phyloP scores from a whole-genome alignment of 1,140 invertebrate species.

The Heliconius nattereri region DNA sequence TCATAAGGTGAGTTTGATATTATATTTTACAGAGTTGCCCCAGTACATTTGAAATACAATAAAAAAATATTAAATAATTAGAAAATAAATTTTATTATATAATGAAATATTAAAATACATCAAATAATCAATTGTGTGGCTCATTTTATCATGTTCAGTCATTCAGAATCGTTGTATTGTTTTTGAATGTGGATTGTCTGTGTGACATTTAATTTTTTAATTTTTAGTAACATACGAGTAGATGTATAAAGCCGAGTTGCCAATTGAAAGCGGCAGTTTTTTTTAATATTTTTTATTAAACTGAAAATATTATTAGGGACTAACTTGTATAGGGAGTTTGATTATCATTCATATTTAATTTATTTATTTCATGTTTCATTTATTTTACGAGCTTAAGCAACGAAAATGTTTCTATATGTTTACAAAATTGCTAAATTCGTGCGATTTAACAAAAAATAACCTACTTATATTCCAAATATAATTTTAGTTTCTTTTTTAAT shows the following conservation, averaged over 20 bases:
- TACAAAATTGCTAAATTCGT: background rate
- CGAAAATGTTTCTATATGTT: background rate
- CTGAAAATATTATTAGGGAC: background rate
- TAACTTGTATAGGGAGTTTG: background rate
- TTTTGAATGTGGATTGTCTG: conserved; percentile 2
- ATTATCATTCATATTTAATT: background rate
- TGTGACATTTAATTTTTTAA: background rate
- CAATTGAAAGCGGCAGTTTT: background rate
- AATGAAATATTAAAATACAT: background rate
- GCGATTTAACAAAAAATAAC: background rate
- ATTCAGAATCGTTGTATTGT: background rate
- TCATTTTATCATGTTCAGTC: background rate
- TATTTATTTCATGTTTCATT: background rate
- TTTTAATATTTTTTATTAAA: background rate
- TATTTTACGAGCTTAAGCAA: background rate
- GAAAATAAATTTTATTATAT: background rate
- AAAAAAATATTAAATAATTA: background rate
- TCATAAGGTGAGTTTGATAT: background rate
- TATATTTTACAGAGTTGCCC: background rate
- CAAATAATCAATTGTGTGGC: background rate
- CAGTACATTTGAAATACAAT: background rate
- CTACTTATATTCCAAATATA: background rate
- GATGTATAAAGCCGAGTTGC: background rate
- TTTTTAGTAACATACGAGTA: background rate
- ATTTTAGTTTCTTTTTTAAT: background rate